phyloP scores from a whole-genome alignment of 2,888 invertebrate genomes.

The Phania funesta region DNA sequence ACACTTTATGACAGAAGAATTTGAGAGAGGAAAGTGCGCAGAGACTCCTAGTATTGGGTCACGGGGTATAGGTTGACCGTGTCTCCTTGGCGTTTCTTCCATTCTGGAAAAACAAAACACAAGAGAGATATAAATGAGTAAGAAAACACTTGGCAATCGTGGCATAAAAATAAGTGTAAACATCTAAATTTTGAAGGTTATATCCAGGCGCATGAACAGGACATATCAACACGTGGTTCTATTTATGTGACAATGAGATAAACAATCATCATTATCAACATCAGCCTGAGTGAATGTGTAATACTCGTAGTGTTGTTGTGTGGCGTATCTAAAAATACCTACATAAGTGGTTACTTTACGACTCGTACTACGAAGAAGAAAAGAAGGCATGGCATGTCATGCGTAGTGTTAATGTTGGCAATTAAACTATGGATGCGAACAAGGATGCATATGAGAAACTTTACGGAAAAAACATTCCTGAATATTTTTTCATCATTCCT shows the following conservation, averaged over 20 bases:
- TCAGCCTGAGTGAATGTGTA: too few relatives aligned
- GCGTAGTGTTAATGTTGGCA: constrained; percentile 38
- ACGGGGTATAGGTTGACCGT: constrained; percentile 42
- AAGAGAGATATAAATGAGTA: background rate
- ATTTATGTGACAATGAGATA: constrained; percentile 28
- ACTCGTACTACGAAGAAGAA: background rate
- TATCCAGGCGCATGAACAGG: constrained; percentile 77
- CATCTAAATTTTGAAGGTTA: constrained; percentile 66
- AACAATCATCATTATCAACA: constrained; percentile 57
- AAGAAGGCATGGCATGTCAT: constrained; percentile 65
- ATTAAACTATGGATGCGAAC: background rate
- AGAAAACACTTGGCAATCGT: background rate
- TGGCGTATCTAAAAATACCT: too few relatives aligned
- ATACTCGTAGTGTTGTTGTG: too few relatives aligned
- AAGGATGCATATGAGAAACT: background rate
- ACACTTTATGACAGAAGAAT: background rate
- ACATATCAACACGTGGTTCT: constrained; percentile 80
- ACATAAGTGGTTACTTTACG: background rate
- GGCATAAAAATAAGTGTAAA: constrained; percentile 1
- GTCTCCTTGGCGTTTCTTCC: constrained; percentile 37
- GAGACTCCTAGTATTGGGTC: constrained; percentile 25
- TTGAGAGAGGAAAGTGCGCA: constrained; percentile 16
- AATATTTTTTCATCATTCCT: too few relatives aligned
- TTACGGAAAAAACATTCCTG: background rate
- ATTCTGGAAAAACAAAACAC: constrained; percentile 7